Evolutionary conservation across 2,888 invertebrate genomes (phyloP).

Genomic region (Drepanosiphum platanoidis): DNA sequence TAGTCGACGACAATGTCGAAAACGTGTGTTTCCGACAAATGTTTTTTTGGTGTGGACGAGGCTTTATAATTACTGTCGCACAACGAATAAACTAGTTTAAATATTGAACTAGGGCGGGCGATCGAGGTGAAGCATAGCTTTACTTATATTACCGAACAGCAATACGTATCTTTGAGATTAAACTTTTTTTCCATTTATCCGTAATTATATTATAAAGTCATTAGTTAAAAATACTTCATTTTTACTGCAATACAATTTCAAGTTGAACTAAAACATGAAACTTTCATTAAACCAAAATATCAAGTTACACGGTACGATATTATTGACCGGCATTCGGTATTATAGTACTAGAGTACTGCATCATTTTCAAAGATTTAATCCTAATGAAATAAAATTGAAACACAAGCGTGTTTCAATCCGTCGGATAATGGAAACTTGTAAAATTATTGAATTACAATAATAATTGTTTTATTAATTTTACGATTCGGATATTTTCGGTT

Average conservation of each 20-base stretch:
- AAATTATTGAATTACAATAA: too few relatives aligned
- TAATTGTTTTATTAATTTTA: too few relatives aligned
- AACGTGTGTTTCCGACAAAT: too few relatives aligned
- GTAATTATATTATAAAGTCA: neutral
- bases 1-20: too few relatives aligned
- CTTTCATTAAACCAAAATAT: conserved; percentile 41
- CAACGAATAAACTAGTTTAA: neutral
- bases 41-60: too few relatives aligned
- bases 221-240: conserved; percentile 5
- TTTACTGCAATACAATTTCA: neutral
- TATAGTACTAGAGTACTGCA: neutral
- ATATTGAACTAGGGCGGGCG: neutral
- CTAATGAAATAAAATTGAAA: too few relatives aligned
- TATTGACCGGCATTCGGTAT: neutral
- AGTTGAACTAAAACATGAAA: conserved; percentile 16
- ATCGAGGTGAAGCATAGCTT: neutral
- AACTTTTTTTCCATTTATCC: neutral
- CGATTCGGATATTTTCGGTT: too few relatives aligned
- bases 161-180: neutral
- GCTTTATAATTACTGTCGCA: too few relatives aligned
- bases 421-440: too few relatives aligned
- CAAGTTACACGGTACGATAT: neutral
- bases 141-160: neutral
- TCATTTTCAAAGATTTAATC: neutral
- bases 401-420: too few relatives aligned